Conservation (phyloP, 2,797 vertebrate genomes). For the Momotus momota region DNA sequence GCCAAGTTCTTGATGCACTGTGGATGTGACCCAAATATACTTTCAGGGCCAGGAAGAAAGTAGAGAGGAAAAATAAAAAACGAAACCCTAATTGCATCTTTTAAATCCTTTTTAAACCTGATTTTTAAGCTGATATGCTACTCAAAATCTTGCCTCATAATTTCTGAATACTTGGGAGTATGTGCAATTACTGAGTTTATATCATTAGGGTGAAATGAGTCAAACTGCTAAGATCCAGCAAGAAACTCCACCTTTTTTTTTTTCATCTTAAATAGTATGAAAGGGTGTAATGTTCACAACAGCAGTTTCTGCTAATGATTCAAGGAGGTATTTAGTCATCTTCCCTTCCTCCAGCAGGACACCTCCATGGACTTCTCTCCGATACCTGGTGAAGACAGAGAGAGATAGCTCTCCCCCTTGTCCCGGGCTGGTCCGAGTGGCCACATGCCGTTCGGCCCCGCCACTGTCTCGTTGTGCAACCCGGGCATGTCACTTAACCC, state of each 20-base stretch:
- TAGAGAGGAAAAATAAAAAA: rapidly evolving
- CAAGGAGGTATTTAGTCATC: background rate
- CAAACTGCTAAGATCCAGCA: background rate
- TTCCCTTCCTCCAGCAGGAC: background rate
- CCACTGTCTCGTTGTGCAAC: background rate
- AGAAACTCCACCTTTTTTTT: background rate
- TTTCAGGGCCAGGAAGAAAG: background rate
- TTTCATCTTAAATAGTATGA: background rate
- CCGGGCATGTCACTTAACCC: background rate
- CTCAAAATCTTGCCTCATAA: background rate
- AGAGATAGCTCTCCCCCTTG: background rate
- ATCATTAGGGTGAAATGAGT: background rate
- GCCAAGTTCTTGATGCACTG: background rate
- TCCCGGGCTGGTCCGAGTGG: background rate
- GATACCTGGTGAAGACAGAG: background rate
- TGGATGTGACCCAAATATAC: background rate
- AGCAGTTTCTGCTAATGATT: background rate
- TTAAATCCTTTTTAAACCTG: background rate
- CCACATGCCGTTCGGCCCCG: background rate
- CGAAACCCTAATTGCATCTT: background rate
- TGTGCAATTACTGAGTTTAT: background rate
- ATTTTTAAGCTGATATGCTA: background rate
- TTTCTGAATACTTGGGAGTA: background rate
- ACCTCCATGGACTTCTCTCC: background rate
- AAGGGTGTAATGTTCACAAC: background rate